A percentile compares a stretch with the other conserved stretches of the same genome.
These are phyloP conservation scores for Maniola hyperantus DNA, from an alignment of 2,888 invertebrate species.

Conservation along the genomic window DNA sequence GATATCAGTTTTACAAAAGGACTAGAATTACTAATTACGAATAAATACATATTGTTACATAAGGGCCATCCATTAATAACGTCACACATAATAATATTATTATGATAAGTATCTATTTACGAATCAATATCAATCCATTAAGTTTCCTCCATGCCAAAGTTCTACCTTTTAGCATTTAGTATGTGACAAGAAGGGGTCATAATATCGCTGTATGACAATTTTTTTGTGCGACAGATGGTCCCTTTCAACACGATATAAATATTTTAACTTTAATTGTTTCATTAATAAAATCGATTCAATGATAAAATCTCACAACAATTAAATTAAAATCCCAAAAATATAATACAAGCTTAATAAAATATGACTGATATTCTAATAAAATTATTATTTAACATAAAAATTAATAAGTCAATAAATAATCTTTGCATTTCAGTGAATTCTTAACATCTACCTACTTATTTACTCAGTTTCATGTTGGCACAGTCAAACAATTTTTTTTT, in stretches of 20 bases:
- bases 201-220: neutral
- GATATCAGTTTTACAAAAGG: constrained; percentile 15
- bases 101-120: neutral
- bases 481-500: constrained; percentile 26
- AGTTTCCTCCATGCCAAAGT: too few relatives aligned
- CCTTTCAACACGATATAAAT: constrained; percentile 6
- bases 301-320: constrained; percentile 17
- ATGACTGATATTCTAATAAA: constrained; percentile 11
- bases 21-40: constrained; percentile 36
- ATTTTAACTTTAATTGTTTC: constrained; percentile 3
- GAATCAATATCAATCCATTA: too few relatives aligned
- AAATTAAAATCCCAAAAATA: constrained; percentile 13
- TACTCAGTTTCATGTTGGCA: constrained; percentile 34
- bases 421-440: constrained; percentile 16
- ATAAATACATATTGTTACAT: constrained; percentile 14
- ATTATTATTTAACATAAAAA: constrained; percentile 13
- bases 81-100: neutral
- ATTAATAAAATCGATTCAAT: neutral
- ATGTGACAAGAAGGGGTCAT: neutral
- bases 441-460: constrained; percentile 16
- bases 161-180: too few relatives aligned
- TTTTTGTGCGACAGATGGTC: constrained; percentile 8
- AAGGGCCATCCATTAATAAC: neutral
- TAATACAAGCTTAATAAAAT: constrained; percentile 6
- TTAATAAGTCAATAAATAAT: constrained; percentile 16